These are phyloP conservation scores for Pelecanoides urinatrix DNA, from an alignment of 2,113 vertebrate genomes.

Conservation along the genomic window DNA sequence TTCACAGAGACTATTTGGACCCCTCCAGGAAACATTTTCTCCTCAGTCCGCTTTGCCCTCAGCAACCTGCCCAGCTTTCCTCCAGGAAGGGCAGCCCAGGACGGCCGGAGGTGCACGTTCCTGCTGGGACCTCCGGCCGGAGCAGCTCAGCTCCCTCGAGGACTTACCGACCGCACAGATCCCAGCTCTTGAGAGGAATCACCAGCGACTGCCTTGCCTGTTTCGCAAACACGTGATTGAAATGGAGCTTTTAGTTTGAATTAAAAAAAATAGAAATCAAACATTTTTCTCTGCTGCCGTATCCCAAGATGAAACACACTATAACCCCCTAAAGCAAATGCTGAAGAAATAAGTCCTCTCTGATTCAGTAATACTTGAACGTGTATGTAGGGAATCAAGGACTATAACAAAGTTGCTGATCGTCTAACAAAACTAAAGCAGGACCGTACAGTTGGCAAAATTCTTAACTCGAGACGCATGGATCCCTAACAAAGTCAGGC, in stretches of 20 bases:
- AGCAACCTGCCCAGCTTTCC: background rate
- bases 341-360: background rate
- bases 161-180: background rate
- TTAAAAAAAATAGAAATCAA: background rate
- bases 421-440: background rate
- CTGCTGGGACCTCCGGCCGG: background rate
- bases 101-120: background rate
- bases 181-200: background rate
- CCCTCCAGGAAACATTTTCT: background rate
- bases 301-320: background rate
- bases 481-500: background rate
- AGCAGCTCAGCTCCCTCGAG: background rate
- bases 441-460: background rate
- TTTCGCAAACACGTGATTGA: background rate
- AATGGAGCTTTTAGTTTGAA: background rate
- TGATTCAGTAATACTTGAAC: background rate
- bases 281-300: background rate
- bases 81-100: background rate
- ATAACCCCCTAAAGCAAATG: background rate
- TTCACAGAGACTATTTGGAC: background rate
- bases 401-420: background rate
- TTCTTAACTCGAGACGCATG: background rate
- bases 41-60: background rate
- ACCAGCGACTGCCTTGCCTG: background rate
- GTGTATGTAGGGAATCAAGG: background rate